These are phyloP conservation scores for Artemia sinica DNA, from an alignment of 2,888 invertebrate genomes.

Conservation along the genomic window DNA sequence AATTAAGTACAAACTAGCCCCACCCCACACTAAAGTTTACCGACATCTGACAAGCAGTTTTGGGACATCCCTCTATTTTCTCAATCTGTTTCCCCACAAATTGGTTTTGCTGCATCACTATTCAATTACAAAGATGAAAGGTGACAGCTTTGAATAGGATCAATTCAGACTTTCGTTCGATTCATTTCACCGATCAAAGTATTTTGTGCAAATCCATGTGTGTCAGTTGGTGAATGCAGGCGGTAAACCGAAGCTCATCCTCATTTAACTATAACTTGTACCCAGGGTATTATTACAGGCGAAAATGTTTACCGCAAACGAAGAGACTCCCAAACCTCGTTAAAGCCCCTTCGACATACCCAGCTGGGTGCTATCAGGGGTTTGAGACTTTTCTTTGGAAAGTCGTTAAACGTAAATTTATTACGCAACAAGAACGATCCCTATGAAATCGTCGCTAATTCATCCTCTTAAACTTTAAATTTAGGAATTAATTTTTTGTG, in stretches of 20 bases:
- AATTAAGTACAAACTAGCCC: too few species aligned
- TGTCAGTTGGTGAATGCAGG: not conserved
- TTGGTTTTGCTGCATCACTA: conserved; percentile 14
- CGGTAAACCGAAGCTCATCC: conserved; percentile 12
- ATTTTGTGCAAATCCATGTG: conserved; percentile 14
- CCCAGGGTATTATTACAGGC: conserved; percentile 11
- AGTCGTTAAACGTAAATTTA: too few species aligned
- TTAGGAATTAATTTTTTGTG: too few species aligned
- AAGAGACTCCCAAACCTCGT: conserved; percentile 8
- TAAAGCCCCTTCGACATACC: conserved; percentile 12
- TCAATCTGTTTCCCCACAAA: not conserved
- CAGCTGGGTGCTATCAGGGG: not conserved
- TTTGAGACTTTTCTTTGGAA: too few species aligned
- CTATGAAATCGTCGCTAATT: too few species aligned
- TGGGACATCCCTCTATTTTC: too few species aligned
- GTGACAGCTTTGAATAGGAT: conserved; percentile 9
- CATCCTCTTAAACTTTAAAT: too few species aligned
- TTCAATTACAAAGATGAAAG: conserved; percentile 14
- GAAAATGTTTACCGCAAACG: conserved; percentile 7
- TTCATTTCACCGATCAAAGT: conserved; percentile 8
- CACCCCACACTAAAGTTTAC: too few species aligned
- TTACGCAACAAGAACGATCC: too few species aligned
- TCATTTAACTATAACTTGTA: not conserved
- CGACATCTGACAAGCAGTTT: too few species aligned
- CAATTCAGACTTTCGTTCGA: conserved; percentile 1